Evolutionary conservation across 2,113 vertebrate species (phyloP).

Genomic region (Prunella fulvescens): DNA sequence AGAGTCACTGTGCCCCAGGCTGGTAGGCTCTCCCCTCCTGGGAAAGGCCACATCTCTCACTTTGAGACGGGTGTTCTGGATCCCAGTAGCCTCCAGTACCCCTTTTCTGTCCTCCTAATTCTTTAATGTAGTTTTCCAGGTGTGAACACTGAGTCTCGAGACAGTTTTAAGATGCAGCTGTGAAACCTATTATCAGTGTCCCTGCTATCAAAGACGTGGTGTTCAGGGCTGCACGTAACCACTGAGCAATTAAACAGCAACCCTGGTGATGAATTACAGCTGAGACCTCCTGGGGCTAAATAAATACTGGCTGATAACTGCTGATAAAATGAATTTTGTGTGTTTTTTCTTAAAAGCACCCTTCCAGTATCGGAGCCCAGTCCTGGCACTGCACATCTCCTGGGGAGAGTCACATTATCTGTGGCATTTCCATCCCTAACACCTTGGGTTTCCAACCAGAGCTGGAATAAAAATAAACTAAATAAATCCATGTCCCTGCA

Average conservation of each 20-base stretch:
- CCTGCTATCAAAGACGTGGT: conserved; percentile 1
- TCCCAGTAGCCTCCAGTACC: neutral
- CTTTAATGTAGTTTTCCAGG: neutral
- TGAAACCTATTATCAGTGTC: conserved; percentile 28
- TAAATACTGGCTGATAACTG: conserved; percentile 7
- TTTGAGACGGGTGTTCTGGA: neutral
- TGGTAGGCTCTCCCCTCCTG: neutral
- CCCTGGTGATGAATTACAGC: conserved; percentile 42
- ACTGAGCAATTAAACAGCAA: conserved; percentile 31
- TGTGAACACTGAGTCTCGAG: neutral
- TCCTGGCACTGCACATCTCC: neutral
- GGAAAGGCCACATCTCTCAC: neutral
- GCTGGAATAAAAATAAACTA: neutral
- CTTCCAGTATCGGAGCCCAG: neutral
- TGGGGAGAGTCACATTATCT: neutral
- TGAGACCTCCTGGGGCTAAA: conserved; percentile 33
- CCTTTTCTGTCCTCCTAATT: neutral
- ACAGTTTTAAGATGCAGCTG: conserved; percentile 40
- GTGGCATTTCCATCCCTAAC: neutral
- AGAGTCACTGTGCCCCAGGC: accelerated
- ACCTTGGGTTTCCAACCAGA: neutral
- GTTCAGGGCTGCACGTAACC: conserved; percentile 48
- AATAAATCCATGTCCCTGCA: neutral
- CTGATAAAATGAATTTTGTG: neutral
- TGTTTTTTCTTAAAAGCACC: neutral